Evolutionary conservation across 2,113 vertebrate genomes (phyloP), one percentile per base, ranked within the genome.

Genomic region (Vulpes lagopus): DNA sequence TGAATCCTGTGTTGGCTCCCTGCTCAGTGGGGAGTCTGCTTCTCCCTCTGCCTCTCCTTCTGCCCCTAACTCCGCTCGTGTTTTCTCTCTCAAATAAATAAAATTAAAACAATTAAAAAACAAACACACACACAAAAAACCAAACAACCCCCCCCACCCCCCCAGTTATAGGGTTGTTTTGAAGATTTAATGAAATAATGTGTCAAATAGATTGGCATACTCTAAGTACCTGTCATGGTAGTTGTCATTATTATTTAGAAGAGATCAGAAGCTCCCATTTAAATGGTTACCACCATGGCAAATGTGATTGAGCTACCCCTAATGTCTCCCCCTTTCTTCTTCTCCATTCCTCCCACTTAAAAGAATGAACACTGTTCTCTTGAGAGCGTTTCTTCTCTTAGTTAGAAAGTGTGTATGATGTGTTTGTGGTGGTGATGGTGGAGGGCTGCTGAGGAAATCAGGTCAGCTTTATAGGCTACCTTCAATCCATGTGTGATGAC

Each of bases 111-210:
- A 43, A 43, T 43, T 43, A 43, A 43, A 43, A 43, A 43, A 43
- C 43, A 43, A 43, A 43, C 43, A 43, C 43, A 43, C 35, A 35
- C 35, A 43, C 1, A 43, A 43, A 43, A 43, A 43, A 43, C 5
- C 43, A 43, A 43, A 43, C 43, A 43, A 5, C 43, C 43, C 43
- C 43, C 5, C 43, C 5, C 43, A 43, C 35, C 43, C 43, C 5
- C 43, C 5, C 5, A 43, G 15, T 76, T 43, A 35, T 5, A 76
- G 57, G 8, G 30, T 80, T 91, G 59, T 76, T 96, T 69, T 74
- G 87, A 94, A 92, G 20, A 69, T 59, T 64, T 83, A 89, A 76
- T 65, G 74, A 87, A 22, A 82, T 73, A 17, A 49, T 38, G 25
- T 76, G 27, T 74, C n/a, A 65, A 15, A 89, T 16, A 83, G 53